These are phyloP conservation scores for Epistrophe eligans DNA, from an alignment of 2,888 invertebrate genomes.

Conservation along the genomic window DNA sequence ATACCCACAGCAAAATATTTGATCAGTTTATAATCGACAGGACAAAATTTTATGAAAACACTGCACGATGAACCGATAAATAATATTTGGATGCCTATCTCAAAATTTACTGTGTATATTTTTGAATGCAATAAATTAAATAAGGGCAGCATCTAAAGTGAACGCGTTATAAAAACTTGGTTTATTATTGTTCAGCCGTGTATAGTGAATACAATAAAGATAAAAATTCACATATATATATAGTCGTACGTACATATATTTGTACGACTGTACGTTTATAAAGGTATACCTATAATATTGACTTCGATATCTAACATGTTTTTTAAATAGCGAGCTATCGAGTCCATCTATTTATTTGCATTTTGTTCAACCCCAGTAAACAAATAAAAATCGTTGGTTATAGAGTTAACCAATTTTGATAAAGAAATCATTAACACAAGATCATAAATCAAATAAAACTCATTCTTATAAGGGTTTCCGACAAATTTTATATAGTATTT, in stretches of 20 bases:
- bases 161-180: constrained; percentile 22
- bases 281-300: background rate
- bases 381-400: constrained; percentile 32
- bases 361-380: constrained; percentile 32
- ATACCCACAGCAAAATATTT: constrained; percentile 17
- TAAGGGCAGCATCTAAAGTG: constrained; percentile 24
- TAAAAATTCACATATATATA: constrained; percentile 21
- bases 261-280: background rate
- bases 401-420: constrained; percentile 22
- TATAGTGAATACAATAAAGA: constrained; percentile 38
- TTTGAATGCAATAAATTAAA: constrained; percentile 49
- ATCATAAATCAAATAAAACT: constrained; percentile 36
- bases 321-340: constrained; percentile 35
- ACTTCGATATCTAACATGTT: constrained; percentile 3
- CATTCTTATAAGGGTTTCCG: constrained; percentile 22
- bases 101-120: background rate
- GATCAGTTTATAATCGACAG: constrained; percentile 27
- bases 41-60: constrained; percentile 10
- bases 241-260: too few relatives aligned
- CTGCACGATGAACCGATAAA: constrained; percentile 18
- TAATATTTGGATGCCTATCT: constrained; percentile 23
- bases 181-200: constrained; percentile 8
- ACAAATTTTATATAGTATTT: constrained; percentile 19
- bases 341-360: constrained; percentile 21
- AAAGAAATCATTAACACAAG: constrained; percentile 34